Base-by-base conservation (phyloP, 2,113 vertebrate species). In the Hypomesus transpacificus region DNA sequence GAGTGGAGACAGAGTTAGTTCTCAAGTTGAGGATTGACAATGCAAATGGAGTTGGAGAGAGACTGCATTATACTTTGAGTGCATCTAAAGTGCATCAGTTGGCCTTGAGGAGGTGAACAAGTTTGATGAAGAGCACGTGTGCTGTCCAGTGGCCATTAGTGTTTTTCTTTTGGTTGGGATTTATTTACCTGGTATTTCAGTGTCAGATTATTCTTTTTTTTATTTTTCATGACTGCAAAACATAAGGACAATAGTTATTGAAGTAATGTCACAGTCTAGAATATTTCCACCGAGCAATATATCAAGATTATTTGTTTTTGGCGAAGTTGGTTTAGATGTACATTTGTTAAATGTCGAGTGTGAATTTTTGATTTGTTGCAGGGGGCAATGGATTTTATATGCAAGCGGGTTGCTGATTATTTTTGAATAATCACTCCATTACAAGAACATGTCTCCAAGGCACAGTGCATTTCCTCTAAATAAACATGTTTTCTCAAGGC, bases 391-490 rank as follows among this genome's bases (percentile, higher is more conserved):
- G 72, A 81, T 88, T 90, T 86, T 66, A 65, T 87, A 87, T 88
- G 86, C 83, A 87, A 87, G 86, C 80, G 70, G 56, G 72, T 82
- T 78, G 72, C 79, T 89, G 88, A 90, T 91, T 88, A 90, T 91
- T 91, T 87, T 86, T 82, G 89, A 90, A 90, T 92, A 91, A 92
- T 91, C 86, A 90, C 86, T 85, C 83, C 76, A 91, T 92, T 92
- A 92, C 87, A 88, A 80, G 78, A 84, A 79, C 82, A 82, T 89
- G 80, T 90, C 91, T 89, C 84, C 67, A 17, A 86, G 88, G 85
- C 82, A 82, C 72, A 76, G 76, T 68, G 53, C 80, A 70, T 80
- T 81, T 85, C 79, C 69, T 80, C 69, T 83, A 89, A 86, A 86
- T 88, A 88, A 86, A 89, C 86, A 85, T 78, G 82, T 82, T 86